Base-by-base conservation (phyloP, 1,140 invertebrate genomes). In the Homalodisca vitripennis region DNA sequence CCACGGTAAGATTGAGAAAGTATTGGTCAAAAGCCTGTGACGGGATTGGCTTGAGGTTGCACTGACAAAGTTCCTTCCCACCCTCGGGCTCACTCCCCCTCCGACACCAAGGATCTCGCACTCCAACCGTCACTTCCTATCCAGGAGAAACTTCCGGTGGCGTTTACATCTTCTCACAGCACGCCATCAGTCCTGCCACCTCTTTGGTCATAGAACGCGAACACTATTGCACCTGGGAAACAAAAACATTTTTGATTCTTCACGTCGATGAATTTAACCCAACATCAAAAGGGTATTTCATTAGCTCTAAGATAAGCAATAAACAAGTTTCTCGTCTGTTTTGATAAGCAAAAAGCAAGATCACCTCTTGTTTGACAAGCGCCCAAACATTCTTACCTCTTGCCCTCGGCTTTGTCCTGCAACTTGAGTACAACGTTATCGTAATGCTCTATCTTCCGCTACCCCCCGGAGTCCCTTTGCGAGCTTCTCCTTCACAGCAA, bases 91-190 rank as follows among this genome's bases (percentile, higher is more conserved):
- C 3, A n/a, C 55, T 10, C 67, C 27, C 92, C 93, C 73, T 92
- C 88, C 1, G 90, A 93, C 1, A 97, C 95, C 47, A 97, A 80
- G 47, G 53, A 60, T 30, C 67, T 57, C 1, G 92, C 93, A 76
- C 89, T 92, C 93, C 94, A 96, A 1, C 95, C 95, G 77, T 98
- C 95, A 55, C 92, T 95, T 0, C 95, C 95, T 27, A 98, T 95
- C 95, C 95, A 98, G 29, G 92, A 92, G 82, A 98, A 98, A 55
- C 84, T 85, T 2, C 92, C 91, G 2, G 94, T 96, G n/a, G 91
- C 92, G 75, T 96, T 96, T 51, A 98, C 86, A 17, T 92, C 93
- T 0, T 93, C 93, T 6, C 98, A 95, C 83, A 98, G 95, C 95
- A 68, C 89, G 82, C 95, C n/a, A 98, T 98, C 51, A 98, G 86